Evolutionary conservation across 2,797 vertebrate genomes (phyloP), one percentile per base, ranked within the genome.

Genomic region (Sphenopsis melanotis): DNA sequence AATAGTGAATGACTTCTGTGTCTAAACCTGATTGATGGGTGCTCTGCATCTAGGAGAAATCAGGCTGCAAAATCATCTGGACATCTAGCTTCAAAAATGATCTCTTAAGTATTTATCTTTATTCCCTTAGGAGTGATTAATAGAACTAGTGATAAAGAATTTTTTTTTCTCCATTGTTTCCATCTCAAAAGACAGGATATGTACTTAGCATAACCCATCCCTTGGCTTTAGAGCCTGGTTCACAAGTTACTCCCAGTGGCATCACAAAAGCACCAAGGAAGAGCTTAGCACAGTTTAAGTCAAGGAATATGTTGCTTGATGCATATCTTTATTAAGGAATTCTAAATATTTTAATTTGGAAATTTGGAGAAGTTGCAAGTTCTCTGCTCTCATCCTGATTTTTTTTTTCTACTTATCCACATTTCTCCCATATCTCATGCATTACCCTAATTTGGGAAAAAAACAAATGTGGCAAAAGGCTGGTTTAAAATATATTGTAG

Each of bases 1-100:
- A 71, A 21, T 6, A 53, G 32, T 70, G 46, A 81, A 65, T 55
- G 10, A 89, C 59, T 94, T 94, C 61, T 83, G 77, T 78, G 60
- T 77, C 61, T 87, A 77, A 83, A 57, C 49, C 78, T 83, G 49
- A 66, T 46, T 86, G 79, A 87, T 56, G 34, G 59, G 66, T 96
- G 85, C 87, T 95, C 85, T 91, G 91, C 89, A 60, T 65, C 59
- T 82, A 65, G 42, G 68, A 90, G 56, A 90, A 94, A 87, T 27
- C 59, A 92, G 91, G 18, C 89, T 91, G 41, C 11, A 64, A 95
- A 91, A 47, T 89, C 80, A 34, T 61, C 11, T 42, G 59, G 32
- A 37, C 18, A 32, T 77, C 37, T 70, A 71, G 70, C 41, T 77
- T 82, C 39, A 44, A 10, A 91, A 86, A 89, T 65, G 2, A 61